phyloP scores from a whole-genome alignment of 2,113 vertebrate genomes.

The Felis catus region F.catus_Fca126_mat1.0 CM031415.1:188477501-188478000 shows the following conservation, averaged over 20 bases:
- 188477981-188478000: not conserved
- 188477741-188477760: slow-evolving; percentile 72
- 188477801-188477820: slow-evolving; percentile 23
- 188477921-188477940: not conserved
- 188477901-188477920: not conserved
- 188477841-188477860: not conserved
- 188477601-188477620: not conserved
- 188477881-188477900: not conserved
- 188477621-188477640: not conserved
- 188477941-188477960: not conserved
- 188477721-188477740: not conserved
- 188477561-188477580: not conserved
- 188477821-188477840: slow-evolving; percentile 40
- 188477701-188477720: not conserved
- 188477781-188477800: slow-evolving; percentile 80
- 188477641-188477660: not conserved
- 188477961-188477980: too few species aligned
- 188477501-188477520: not conserved
- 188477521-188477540: not conserved
- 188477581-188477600: not conserved
- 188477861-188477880: not conserved
- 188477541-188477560: not conserved
- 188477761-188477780: slow-evolving; percentile 88
- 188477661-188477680: not conserved
- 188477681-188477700: not conserved